A percentile compares a stretch with the other conserved stretches of the same genome.
Conservation (phyloP, 2,888 invertebrate genomes). For the Arctia plantaginis region DNA sequence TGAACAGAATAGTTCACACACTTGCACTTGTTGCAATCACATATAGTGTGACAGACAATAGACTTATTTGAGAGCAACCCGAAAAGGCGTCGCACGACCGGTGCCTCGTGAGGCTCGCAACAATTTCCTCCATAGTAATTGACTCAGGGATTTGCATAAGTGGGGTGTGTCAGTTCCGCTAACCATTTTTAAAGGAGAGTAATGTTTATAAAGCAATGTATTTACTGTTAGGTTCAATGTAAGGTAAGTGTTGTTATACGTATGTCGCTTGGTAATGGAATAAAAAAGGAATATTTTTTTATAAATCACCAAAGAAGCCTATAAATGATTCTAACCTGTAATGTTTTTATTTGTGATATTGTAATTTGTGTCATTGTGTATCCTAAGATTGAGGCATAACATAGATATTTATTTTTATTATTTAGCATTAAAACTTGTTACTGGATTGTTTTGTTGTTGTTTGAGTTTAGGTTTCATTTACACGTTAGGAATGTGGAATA, state of each 20-base stretch:
- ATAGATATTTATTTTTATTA: too few relatives aligned
- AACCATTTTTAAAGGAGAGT: constrained; percentile 45
- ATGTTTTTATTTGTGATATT: too few relatives aligned
- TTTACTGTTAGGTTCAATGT: neutral
- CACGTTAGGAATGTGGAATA: too few relatives aligned
- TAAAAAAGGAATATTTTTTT: neutral
- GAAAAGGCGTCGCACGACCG: constrained; percentile 76
- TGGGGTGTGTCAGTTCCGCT: constrained; percentile 53
- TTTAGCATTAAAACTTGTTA: too few relatives aligned
- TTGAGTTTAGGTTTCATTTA: too few relatives aligned
- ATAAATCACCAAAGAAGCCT: too few relatives aligned
- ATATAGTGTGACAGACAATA: constrained; percentile 65
- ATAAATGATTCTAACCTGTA: too few relatives aligned
- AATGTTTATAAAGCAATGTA: constrained; percentile 9
- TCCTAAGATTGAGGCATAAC: too few relatives aligned
- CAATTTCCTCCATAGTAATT: constrained; percentile 80
- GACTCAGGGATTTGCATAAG: constrained; percentile 77
- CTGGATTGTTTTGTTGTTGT: too few relatives aligned
- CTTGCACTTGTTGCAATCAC: constrained; percentile 25
- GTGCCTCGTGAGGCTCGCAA: constrained; percentile 58
- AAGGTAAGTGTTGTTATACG: neutral
- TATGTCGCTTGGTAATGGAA: neutral
- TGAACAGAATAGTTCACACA: constrained; percentile 34
- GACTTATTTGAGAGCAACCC: constrained; percentile 65
- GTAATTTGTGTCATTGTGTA: too few relatives aligned